Conservation (phyloP, 2,797 vertebrate species). For the Coendou prehensilis region DNA sequence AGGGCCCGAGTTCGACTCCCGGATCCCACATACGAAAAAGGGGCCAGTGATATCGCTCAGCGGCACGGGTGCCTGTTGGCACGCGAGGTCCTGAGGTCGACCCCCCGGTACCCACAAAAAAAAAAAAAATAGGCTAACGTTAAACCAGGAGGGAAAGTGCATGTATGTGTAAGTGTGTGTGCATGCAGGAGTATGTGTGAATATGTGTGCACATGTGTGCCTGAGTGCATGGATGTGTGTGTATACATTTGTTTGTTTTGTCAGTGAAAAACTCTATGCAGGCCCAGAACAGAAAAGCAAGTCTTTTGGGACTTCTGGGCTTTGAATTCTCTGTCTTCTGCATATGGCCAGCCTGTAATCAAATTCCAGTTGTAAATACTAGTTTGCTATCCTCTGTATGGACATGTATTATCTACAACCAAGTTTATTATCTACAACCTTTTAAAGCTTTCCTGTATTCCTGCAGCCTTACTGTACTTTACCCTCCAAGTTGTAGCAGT, state of each 20-base stretch:
- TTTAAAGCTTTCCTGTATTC: too few species aligned
- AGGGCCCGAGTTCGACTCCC: too few species aligned
- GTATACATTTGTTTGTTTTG: not conserved
- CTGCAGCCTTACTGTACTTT: too few species aligned
- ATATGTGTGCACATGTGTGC: not conserved
- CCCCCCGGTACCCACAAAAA: too few species aligned
- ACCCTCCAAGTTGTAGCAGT: not conserved
- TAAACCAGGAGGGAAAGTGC: not conserved
- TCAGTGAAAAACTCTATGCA: not conserved
- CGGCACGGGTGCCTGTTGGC: too few species aligned
- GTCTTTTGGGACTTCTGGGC: constrained; percentile 4
- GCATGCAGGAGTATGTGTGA: not conserved
- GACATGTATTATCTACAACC: not conserved
- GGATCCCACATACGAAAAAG: too few species aligned
- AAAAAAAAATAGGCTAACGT: not conserved
- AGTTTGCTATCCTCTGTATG: not conserved
- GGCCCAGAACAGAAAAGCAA: not conserved
- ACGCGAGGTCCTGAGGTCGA: too few species aligned
- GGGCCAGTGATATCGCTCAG: too few species aligned
- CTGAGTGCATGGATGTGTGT: not conserved
- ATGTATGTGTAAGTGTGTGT: not conserved
- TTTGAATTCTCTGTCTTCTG: not conserved
- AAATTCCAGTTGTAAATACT: not conserved
- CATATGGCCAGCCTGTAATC: not conserved
- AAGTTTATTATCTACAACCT: not conserved